Evolutionary conservation across 2,113 vertebrate genomes (phyloP).

Genomic region (Siniperca knerii): DNA sequence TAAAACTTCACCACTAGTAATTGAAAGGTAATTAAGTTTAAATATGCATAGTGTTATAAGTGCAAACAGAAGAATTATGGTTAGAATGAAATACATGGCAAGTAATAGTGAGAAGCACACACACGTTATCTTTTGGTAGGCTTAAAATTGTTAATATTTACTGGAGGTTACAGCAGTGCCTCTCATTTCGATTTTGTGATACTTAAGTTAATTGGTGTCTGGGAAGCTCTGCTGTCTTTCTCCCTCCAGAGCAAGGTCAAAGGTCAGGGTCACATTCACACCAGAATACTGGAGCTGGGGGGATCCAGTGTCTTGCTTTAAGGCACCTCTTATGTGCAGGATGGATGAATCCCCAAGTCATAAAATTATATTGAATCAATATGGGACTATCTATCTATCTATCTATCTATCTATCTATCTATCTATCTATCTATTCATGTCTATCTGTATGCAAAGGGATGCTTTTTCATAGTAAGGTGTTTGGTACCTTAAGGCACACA

Average conservation of each 20-base stretch:
- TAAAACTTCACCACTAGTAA: slow-evolving; percentile 36
- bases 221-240: slow-evolving; percentile 23
- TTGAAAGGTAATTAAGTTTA: slow-evolving; percentile 30
- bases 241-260: slow-evolving; percentile 40
- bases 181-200: not conserved
- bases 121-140: not conserved
- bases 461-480: not conserved
- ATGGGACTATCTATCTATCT: not conserved
- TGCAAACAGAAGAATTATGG: not conserved
- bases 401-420: no score
- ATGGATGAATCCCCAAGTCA: not conserved
- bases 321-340: not conserved
- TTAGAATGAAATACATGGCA: not conserved
- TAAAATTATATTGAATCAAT: not conserved
- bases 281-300: slow-evolving; percentile 19
- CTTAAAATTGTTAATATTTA: not conserved
- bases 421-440: no score
- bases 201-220: slow-evolving; percentile 35
- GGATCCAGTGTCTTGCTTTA: not conserved
- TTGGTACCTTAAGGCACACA: not conserved
- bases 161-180: not conserved
- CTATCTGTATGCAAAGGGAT: not conserved
- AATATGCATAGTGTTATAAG: not conserved
- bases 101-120: not conserved
- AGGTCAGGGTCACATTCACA: slow-evolving; percentile 60